A percentile compares a stretch with the other conserved stretches of the same genome.
Conservation (phyloP, 2,797 vertebrate genomes). For the Notolabrus celidotus region DNA sequence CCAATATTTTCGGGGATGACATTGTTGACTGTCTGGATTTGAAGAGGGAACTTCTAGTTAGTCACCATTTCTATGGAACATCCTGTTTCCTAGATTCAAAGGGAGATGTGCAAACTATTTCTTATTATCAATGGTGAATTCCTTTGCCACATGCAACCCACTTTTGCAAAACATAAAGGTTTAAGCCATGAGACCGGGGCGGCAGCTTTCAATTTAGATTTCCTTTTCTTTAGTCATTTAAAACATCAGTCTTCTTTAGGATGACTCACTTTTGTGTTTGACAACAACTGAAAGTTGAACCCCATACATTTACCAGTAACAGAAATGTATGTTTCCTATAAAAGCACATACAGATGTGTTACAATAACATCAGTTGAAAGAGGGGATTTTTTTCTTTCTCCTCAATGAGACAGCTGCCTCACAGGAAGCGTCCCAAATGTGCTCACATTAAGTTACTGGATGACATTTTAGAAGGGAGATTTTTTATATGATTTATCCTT, state of each 20-base stretch:
- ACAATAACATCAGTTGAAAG: not conserved
- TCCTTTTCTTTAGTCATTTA: not conserved
- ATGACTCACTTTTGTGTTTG: slow-evolving; percentile 22
- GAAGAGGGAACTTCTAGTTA: slow-evolving; percentile 43
- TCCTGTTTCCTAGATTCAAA: slow-evolving; percentile 44
- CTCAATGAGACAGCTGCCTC: not conserved
- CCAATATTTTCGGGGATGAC: slow-evolving; percentile 38
- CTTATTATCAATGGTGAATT: not conserved
- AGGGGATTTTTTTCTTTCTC: not conserved
- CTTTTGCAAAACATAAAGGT: not conserved
- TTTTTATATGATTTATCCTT: not conserved
- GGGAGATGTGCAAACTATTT: not conserved
- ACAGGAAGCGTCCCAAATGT: not conserved
- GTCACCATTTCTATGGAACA: slow-evolving; percentile 40
- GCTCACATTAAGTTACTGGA: not conserved
- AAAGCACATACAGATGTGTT: slow-evolving; percentile 25
- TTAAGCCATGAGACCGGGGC: not conserved
- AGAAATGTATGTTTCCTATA: slow-evolving; percentile 24
- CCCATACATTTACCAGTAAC: slow-evolving; percentile 25
- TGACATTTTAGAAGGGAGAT: too few species aligned
- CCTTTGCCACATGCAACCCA: not conserved
- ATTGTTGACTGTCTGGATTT: slow-evolving; percentile 16
- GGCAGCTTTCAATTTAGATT: not conserved
- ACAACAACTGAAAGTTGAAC: slow-evolving; percentile 14
- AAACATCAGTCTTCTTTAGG: slow-evolving; percentile 14